Evolutionary conservation across 2,888 invertebrate species (phyloP).

Genomic region (Amphipyra berbera): DNA sequence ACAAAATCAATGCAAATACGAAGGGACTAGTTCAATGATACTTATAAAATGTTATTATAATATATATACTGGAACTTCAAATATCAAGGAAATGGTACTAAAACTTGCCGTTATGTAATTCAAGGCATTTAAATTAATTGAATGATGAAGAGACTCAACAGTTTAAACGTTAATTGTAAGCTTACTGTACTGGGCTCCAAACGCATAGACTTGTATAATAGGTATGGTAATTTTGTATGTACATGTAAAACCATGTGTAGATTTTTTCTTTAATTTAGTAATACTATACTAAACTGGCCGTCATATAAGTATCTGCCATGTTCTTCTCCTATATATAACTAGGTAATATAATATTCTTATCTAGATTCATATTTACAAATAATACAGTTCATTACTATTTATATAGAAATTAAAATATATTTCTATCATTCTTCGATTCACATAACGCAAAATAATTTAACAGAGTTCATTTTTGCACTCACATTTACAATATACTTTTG

Average conservation of each 20-base stretch:
- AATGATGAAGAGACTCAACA: constrained; percentile 32
- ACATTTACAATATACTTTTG: constrained; percentile 89
- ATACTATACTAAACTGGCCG: constrained; percentile 93
- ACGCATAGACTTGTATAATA: constrained; percentile 67
- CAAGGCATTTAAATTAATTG: constrained; percentile 8
- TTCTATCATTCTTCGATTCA: constrained; percentile 90
- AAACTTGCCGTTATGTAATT: constrained; percentile 8
- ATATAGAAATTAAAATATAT: constrained; percentile 90
- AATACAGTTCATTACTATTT: constrained; percentile 90
- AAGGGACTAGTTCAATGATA: constrained; percentile 50
- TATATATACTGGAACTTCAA: constrained; percentile 14
- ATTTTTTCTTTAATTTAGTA: constrained; percentile 89
- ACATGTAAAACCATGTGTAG: constrained; percentile 90
- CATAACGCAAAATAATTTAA: constrained; percentile 91
- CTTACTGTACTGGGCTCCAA: constrained; percentile 75
- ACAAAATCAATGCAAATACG: constrained; percentile 37
- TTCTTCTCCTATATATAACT: constrained; percentile 90
- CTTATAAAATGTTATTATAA: constrained; percentile 18
- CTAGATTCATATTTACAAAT: constrained; percentile 91
- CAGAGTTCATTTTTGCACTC: constrained; percentile 90
- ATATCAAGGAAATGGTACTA: constrained; percentile 2
- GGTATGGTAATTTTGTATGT: constrained; percentile 82
- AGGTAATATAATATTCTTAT: constrained; percentile 91
- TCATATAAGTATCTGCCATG: constrained; percentile 92
- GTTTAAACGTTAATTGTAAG: constrained; percentile 38